Conservation (phyloP, 2,888 invertebrate species). For the Loripinus fragilis region DNA sequence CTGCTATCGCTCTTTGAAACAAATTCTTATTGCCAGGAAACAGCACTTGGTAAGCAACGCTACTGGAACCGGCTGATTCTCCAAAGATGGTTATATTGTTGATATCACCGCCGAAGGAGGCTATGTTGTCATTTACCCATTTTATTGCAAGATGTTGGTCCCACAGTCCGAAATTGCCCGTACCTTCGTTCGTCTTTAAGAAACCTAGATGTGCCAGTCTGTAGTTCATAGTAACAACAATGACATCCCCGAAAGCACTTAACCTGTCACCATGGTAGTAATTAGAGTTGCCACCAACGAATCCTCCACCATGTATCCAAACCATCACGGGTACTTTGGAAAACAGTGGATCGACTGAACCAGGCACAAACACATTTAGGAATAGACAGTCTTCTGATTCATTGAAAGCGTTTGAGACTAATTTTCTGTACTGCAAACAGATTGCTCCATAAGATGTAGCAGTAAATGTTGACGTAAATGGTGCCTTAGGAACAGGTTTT, state of each 20-base stretch:
- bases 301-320: background rate
- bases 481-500: slow-evolving; percentile 2
- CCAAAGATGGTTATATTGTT: slow-evolving; percentile 5
- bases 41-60: background rate
- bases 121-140: background rate
- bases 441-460: background rate
- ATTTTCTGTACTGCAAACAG: background rate
- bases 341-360: background rate
- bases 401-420: background rate
- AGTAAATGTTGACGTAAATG: background rate
- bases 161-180: too few species aligned
- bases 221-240: too few species aligned
- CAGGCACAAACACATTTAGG: background rate
- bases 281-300: background rate
- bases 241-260: background rate
- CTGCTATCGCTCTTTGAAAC: background rate
- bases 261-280: background rate
- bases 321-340: background rate
- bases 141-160: too few species aligned
- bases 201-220: too few species aligned
- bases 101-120: background rate
- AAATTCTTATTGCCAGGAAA: background rate
- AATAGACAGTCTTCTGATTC: background rate
- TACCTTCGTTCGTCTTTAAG: too few species aligned
- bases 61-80: background rate